Base-by-base conservation (phyloP, 2,113 vertebrate genomes). In the Brachyistius frenatus region DNA sequence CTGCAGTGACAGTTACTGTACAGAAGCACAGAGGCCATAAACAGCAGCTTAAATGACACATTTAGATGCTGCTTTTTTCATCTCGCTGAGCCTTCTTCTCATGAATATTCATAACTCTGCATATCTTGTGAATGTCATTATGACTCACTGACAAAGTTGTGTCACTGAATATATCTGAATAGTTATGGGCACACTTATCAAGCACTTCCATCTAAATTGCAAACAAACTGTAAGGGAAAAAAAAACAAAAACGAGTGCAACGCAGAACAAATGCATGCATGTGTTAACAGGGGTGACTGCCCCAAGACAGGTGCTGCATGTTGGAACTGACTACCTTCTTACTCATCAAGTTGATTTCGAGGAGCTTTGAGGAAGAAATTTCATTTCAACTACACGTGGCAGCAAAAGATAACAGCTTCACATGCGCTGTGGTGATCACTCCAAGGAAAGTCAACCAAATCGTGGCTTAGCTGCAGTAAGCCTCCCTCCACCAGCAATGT, bases 391-490 rank as follows among this genome's bases (percentile, higher is more conserved):
- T 60, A 52, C 81, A 88, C 81, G 65, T 88, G 90, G 88, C 55
- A 58, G 86, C 67, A 39, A 53, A 84, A 87, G 90, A 92, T 91
- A 91, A 88, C 76, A 54, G 73, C 75, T 70, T 81, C 81, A 76
- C 80, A 73, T 86, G 83, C 50, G 77, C 84, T 73, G 76, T 66
- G 66, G 65, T 66, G 88, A 89, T 90, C 89, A 88, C 77, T 85
- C 65, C 66, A 65, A 86, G 75, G 57, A 91, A 88, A 86, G 89
- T 83, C 84, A 84, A 86, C 78, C 78, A 86, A 89, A 91, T 78
- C 64, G 8, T 76, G 70, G 88, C 86, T 90, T 66, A 88, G 81
- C 78, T 11, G 76, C 78, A 60, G 77, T 90, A 88, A 91, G 86
- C 84, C 83, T 80, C 66, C 67, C 71, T 83, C 88, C 86, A 87